Evolutionary conservation across 2,888 invertebrate genomes (phyloP).

Genomic region (Peribatodes rhomboidaria): DNA sequence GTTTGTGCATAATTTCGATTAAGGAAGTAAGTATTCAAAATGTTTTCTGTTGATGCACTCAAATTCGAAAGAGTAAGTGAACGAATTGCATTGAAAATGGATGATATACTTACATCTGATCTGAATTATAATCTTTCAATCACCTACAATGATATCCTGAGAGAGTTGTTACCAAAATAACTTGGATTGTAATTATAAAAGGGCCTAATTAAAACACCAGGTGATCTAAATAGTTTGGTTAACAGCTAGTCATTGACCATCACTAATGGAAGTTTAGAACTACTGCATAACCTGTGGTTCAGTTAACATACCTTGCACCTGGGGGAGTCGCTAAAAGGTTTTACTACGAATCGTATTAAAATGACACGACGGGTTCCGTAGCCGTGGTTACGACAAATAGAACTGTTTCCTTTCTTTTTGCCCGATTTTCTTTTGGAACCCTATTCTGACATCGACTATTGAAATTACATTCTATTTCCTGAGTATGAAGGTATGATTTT

Average conservation of each 20-base stretch:
- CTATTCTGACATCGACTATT: constrained; percentile 23
- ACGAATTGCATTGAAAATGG: too few relatives aligned
- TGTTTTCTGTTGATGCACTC: too few relatives aligned
- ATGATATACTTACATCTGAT: too few relatives aligned
- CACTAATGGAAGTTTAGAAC: background rate
- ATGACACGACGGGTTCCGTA: constrained; percentile 41
- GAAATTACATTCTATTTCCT: constrained; percentile 5
- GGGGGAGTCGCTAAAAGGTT: constrained; percentile 45
- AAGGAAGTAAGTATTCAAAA: too few relatives aligned
- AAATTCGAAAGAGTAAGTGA: too few relatives aligned
- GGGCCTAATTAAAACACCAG: too few relatives aligned
- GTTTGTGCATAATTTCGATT: too few relatives aligned
- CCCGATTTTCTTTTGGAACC: constrained; percentile 36
- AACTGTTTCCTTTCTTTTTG: constrained; percentile 38
- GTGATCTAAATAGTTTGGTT: too few relatives aligned
- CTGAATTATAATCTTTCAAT: too few relatives aligned
- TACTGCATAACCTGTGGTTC: background rate
- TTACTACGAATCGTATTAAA: constrained; percentile 52
- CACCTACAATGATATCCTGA: too few relatives aligned
- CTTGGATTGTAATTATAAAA: too few relatives aligned
- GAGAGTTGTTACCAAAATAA: too few relatives aligned
- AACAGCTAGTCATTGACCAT: background rate
- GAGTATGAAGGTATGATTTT: constrained; percentile 45
- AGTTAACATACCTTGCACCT: background rate
- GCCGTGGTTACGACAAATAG: constrained; percentile 35